Conservation (phyloP, 2,888 invertebrate genomes). For the Thysanoteuthis rhombus region DNA sequence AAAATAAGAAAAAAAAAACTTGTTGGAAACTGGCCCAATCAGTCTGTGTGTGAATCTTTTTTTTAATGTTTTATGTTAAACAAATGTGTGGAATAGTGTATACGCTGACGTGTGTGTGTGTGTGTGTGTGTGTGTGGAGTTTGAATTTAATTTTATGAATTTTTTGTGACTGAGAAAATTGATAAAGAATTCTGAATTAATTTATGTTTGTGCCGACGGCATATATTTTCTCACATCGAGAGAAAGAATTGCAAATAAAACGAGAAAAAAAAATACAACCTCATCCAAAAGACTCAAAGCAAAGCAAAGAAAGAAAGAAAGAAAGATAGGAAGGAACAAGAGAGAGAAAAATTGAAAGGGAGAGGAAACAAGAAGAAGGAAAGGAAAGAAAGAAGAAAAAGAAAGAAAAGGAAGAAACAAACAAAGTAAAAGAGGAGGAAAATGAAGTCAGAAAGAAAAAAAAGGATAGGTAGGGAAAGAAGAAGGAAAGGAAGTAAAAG, state of each 20-base stretch:
- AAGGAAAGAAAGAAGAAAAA: neutral
- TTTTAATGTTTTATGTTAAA: too few species aligned
- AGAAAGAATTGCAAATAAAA: neutral
- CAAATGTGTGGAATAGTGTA: neutral
- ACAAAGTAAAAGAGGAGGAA: too few species aligned
- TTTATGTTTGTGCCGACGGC: neutral
- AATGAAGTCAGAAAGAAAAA: too few species aligned
- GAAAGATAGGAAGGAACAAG: neutral
- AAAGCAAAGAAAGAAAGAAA: neutral
- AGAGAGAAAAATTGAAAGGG: too few species aligned
- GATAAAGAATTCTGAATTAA: neutral
- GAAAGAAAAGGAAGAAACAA: neutral
- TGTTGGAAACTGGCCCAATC: too few species aligned
- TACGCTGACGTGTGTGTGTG: neutral
- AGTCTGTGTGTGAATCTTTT: neutral
- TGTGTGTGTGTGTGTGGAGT: neutral
- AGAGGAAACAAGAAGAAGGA: too few species aligned
- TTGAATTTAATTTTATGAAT: neutral
- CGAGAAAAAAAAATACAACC: neutral
- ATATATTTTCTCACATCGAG: neutral
- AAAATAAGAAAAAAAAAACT: too few species aligned
- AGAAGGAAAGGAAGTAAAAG: neutral
- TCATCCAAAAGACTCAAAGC: neutral
- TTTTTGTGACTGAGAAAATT: neutral
- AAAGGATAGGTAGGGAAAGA: too few species aligned